phyloP scores from a whole-genome alignment of 64 coral and sea anemone species.

The Stylophora pistillata region DNA sequence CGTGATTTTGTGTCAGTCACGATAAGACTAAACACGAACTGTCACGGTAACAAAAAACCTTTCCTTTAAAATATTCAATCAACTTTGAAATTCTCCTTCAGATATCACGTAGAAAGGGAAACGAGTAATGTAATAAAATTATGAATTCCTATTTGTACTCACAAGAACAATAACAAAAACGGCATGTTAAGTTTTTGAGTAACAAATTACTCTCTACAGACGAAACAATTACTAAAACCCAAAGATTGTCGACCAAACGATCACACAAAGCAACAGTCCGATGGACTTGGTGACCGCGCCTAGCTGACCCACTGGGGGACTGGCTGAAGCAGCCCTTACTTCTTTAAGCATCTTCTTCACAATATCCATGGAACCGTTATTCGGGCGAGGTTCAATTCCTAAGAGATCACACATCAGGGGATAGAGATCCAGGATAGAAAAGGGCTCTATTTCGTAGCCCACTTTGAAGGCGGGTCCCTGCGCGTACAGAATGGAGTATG shows the following conservation, averaged over 20 bases:
- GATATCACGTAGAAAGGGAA: too few species aligned
- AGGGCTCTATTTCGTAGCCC: constrained; percentile 47
- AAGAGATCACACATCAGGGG: constrained; percentile 63
- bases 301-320: constrained; percentile 9
- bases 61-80: too few species aligned
- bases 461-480: constrained; percentile 58
- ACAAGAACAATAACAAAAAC: too few species aligned
- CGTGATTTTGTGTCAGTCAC: too few species aligned
- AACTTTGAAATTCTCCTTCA: too few species aligned
- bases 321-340: neutral
- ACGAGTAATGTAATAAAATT: too few species aligned
- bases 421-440: constrained; percentile 55
- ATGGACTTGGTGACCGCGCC: neutral
- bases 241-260: neutral
- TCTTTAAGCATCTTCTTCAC: constrained; percentile 48
- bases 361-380: constrained; percentile 60
- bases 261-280: neutral
- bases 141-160: too few species aligned
- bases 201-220: too few species aligned
- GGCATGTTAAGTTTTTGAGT: too few species aligned
- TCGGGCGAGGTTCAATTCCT: constrained; percentile 57
- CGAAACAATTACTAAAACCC: too few species aligned
- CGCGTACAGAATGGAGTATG: constrained; percentile 50
- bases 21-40: too few species aligned
- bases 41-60: too few species aligned